phyloP scores from a whole-genome alignment of 1,140 invertebrate species.

The Zaprionus vittiger region DNA sequence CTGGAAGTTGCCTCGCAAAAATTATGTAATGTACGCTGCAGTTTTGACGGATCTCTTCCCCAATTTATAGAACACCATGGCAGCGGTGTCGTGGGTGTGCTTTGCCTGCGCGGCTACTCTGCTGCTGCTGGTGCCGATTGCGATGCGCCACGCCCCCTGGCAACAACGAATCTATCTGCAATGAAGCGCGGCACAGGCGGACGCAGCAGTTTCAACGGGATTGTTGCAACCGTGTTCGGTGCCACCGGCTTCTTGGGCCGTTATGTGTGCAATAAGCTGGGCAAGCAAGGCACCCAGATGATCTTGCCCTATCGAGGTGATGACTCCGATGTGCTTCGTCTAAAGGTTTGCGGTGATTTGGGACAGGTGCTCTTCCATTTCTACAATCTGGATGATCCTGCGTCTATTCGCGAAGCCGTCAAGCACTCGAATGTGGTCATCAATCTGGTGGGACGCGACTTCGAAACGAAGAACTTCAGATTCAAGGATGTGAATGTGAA shows the following conservation, averaged over 20 bases:
- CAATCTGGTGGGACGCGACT: conserved; percentile 96
- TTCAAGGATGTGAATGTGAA: conserved; percentile 93
- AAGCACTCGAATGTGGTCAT: conserved; percentile 99
- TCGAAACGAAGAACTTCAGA: conserved; percentile 95
- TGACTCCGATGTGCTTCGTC: conserved; percentile 89
- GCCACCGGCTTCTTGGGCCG: conserved; percentile 94
- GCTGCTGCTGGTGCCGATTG: conserved; percentile 46
- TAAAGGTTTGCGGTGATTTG: conserved; percentile 96
- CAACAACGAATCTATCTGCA: conserved; percentile 85
- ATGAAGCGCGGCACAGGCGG: conserved; percentile 96
- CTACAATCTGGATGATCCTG: conserved; percentile 94
- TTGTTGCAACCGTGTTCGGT: conserved; percentile 99
- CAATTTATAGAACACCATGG: conserved; percentile 69
- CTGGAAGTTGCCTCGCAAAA: conserved; percentile 28
- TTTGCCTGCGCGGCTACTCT: conserved; percentile 67
- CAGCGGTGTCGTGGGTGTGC: conserved; percentile 72
- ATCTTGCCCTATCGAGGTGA: conserved; percentile 97
- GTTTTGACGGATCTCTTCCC: conserved; percentile 36
- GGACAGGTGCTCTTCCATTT: conserved; percentile 97
- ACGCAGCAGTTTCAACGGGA: conserved; percentile 97
- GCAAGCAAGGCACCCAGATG: conserved; percentile 94
- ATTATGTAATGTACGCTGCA: conserved; percentile 67
- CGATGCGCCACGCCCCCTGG: conserved; percentile 75
- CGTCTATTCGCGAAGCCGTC: conserved; percentile 93
- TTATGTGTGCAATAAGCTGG: conserved; percentile 94